Base-by-base conservation (phyloP, 2,113 vertebrate genomes). In the Rhabdomys dilectus region DNA sequence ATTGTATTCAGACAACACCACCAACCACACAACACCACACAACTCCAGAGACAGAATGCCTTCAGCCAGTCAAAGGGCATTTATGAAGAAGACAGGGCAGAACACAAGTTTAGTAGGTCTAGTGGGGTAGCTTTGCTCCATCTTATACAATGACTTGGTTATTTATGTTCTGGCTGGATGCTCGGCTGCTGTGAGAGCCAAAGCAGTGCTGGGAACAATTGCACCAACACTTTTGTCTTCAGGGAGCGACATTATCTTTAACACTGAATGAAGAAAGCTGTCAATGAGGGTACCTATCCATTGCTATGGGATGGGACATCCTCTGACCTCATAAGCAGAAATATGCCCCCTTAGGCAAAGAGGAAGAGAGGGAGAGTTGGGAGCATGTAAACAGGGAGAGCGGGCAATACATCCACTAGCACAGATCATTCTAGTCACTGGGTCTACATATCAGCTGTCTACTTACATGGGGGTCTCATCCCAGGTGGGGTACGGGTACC, bases 401-500 rank as follows among this genome's bases (percentile, higher is more conserved):
- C 13, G 39, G 73, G 45, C 62, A 42, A 15, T 3, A 22, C 53
- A 22, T 22, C 13, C 6, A 10, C 22, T n/a, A 58, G 51, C 36
- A 58, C 62, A 12, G 22, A 17, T 3, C 11, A 36, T 1, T 10
- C 90, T 7, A 21, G 22, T 10, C 91, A 21, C 17, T 0, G 1
- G 39, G 15, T 39, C 68, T 58, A 58, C 2, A 12, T 13, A 9
- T 42, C 17, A 6, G 21, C 15, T 15, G 21, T 70, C 70, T 0
- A 99, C 99, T 99, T 98, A 99, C 99, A 99, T 5, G 98, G 98
- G 4, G 99, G 99, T 94, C 56, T 98, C 96, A 98, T 98, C 88
- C 99, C 99, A 0, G 98, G 98, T 3, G 98, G 97, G 0, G 99
- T 98, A 88, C 99, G 98, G 75, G 99, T 99, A 77, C 99, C 99